Conservation (phyloP, 2,888 invertebrate species). For the Acleris emargana region DNA sequence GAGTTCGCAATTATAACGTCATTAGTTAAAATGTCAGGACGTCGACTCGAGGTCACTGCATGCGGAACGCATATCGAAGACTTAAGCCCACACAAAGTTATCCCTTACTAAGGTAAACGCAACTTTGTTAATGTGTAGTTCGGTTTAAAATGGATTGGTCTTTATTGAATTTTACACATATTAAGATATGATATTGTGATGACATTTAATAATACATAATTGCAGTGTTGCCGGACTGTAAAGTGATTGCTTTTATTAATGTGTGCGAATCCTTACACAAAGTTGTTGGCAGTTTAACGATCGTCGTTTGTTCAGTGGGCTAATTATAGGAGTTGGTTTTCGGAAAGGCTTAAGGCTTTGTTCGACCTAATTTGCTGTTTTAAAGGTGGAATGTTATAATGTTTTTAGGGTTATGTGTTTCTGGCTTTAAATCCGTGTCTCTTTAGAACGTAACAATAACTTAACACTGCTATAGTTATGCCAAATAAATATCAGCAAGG, state of each 20-base stretch:
- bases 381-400: conserved; percentile 3
- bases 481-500: no score
- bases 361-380: conserved; percentile 20
- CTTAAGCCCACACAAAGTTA: conserved; percentile 26
- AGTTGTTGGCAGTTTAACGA: conserved; percentile 29
- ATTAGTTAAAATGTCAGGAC: conserved; percentile 65
- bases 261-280: conserved; percentile 23
- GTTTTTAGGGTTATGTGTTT: background rate
- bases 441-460: no score
- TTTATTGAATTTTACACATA: conserved; percentile 32
- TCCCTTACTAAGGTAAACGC: background rate
- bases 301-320: conserved; percentile 11
- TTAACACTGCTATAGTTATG: no score
- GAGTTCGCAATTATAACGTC: conserved; percentile 58
- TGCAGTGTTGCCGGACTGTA: conserved; percentile 10
- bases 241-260: conserved; percentile 34
- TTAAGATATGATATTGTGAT: conserved; percentile 39
- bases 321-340: conserved; percentile 16
- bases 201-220: conserved; percentile 36
- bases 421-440: no score
- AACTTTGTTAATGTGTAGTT: conserved; percentile 15
- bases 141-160: background rate
- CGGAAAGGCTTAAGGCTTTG: conserved; percentile 16
- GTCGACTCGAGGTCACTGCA: conserved; percentile 52
- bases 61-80: conserved; percentile 44